These are phyloP conservation scores for Drosophila baimaii DNA, from an alignment of 1,140 invertebrate genomes.

Conservation along the genomic window DNA sequence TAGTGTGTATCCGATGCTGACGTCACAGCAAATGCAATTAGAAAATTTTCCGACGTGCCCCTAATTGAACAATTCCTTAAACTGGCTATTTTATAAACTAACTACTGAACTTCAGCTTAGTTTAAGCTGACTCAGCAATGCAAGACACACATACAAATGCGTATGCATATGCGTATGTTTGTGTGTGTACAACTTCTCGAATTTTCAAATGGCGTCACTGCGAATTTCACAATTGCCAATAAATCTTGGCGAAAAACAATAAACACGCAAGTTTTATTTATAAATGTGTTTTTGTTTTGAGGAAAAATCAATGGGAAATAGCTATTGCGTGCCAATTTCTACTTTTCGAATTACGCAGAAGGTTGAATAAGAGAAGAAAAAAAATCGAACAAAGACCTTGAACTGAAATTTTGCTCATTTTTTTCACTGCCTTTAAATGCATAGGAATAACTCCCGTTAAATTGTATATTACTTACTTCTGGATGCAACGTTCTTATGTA, in stretches of 20 bases:
- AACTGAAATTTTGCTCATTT: background rate
- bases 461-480: constrained; percentile 13
- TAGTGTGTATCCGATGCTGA: constrained; percentile 26
- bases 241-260: constrained; percentile 17
- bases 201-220: constrained; percentile 24
- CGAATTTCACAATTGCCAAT: constrained; percentile 37
- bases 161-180: background rate
- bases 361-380: constrained; percentile 33
- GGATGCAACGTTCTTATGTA: background rate
- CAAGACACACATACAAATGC: background rate
- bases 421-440: background rate
- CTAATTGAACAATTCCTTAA: background rate
- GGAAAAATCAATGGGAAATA: constrained; percentile 8
- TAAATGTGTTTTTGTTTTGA: constrained; percentile 25
- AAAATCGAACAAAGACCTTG: constrained; percentile 33
- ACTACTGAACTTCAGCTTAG: background rate
- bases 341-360: constrained; percentile 17
- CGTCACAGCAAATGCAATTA: constrained; percentile 11
- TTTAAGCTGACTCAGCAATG: background rate
- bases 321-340: constrained; percentile 27
- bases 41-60: constrained; percentile 28
- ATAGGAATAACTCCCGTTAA: too few relatives aligned
- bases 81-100: background rate
- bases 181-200: constrained; percentile 10
- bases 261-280: constrained; percentile 27